These are phyloP conservation scores for Lycocorax pyrrhopterus DNA, from an alignment of 2,113 vertebrate species.

Conservation along the genomic window DNA sequence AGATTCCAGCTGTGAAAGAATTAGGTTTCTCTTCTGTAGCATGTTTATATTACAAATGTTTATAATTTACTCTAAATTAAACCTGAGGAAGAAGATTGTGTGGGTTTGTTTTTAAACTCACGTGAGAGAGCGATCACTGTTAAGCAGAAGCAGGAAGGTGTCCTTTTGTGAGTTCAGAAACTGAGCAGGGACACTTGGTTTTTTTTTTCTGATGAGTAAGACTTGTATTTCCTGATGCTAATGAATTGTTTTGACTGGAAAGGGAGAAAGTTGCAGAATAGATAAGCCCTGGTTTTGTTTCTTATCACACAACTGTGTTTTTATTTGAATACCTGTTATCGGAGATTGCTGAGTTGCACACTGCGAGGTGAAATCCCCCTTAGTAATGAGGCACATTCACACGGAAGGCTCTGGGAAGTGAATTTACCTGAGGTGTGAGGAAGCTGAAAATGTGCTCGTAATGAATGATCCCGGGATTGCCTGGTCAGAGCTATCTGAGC, in stretches of 20 bases:
- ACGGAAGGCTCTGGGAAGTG: background rate
- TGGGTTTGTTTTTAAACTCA: background rate
- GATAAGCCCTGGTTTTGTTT: conserved; percentile 1
- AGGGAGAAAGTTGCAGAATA: background rate
- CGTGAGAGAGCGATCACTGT: background rate
- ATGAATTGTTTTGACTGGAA: conserved; percentile 17
- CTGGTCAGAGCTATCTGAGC: background rate
- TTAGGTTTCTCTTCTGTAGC: background rate
- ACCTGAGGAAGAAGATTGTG: background rate
- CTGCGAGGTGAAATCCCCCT: background rate
- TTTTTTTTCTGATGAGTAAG: background rate
- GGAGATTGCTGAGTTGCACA: background rate
- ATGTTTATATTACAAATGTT: background rate
- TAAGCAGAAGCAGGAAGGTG: background rate
- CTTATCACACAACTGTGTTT: background rate
- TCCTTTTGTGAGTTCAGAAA: background rate
- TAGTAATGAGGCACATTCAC: background rate
- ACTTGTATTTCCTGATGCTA: background rate
- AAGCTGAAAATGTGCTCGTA: background rate
- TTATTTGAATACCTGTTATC: background rate
- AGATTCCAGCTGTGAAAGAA: conserved; percentile 4
- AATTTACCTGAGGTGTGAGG: background rate
- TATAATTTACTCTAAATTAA: background rate
- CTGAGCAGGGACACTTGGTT: background rate
- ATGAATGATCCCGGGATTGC: background rate